Evolutionary conservation across 2,888 invertebrate genomes (phyloP), one percentile per base, ranked within the genome.

Genomic region (Chrysolina haemoptera): DNA sequence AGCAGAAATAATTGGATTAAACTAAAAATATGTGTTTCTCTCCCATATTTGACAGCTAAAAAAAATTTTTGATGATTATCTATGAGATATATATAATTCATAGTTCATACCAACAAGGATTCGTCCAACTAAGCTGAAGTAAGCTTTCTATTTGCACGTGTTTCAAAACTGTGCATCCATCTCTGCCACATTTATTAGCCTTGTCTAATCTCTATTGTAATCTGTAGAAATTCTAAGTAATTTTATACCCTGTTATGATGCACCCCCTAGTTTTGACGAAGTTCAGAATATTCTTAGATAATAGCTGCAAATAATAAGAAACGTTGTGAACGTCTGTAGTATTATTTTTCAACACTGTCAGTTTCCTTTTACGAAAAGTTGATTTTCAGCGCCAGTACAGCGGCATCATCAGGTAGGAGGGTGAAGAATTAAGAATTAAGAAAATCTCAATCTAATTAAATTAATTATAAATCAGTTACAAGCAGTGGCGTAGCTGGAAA

Each of bases 101-200:
- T 48, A 65, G 22, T 43, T n/a, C 43, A 3, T 46, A 41, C 20
- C 14, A 53, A 53, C 40, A 12, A 10, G 16, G 53, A 67, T 43
- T 14, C n/a, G 53, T 53, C 53, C 48, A 22, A 67, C 53, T 48
- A 12, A 48, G 63, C 63, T 63, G 3, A n/a, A 16, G n/a, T 67
- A 40, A 40, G 53, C 68, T 68, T 73, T 73, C 73, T 65, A 65
- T 35, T 73, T 71, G 73, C 73, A 73, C 73, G 73, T 73, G 73
- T 73, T 72, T 65, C 63, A 53, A 53, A 55, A 64, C 55, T 73
- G 50, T 68, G 27, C 53, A 40, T 53, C 53, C 41, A 67, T 67
- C 70, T 70, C 70, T 35, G 48, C 64, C 70, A 41, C 63, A 63
- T 70, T 63, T 63, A 70, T 70, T 63, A 50, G 40, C 70, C 63